phyloP scores from a whole-genome alignment of 2,888 invertebrate genomes.

The Lasioglossum morio region DNA sequence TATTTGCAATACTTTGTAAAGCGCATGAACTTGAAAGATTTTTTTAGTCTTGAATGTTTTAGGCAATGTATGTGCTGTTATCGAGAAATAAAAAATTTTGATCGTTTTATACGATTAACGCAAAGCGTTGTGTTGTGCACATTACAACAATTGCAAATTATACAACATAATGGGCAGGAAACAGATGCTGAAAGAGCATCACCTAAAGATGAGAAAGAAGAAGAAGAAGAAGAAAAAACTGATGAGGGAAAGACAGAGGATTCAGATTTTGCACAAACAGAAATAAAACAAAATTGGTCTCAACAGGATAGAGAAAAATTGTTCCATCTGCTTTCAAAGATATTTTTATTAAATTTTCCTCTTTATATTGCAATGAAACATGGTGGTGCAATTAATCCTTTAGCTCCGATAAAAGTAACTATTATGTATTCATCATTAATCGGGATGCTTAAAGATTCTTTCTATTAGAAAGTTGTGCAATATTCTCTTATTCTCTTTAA shows the following conservation, averaged over 20 bases:
- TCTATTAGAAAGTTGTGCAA: slow-evolving; percentile 12
- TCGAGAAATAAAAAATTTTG: slow-evolving; percentile 96
- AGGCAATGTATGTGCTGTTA: slow-evolving; percentile 98
- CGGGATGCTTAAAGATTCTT: background rate
- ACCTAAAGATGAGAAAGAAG: slow-evolving; percentile 79
- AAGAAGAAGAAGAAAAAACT: slow-evolving; percentile 81
- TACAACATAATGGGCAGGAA: slow-evolving; percentile 84
- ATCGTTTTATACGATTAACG: slow-evolving; percentile 94
- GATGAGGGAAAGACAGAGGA: slow-evolving; percentile 72
- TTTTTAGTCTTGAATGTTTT: slow-evolving; percentile 27
- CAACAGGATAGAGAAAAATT: slow-evolving; percentile 95
- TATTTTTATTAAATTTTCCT: slow-evolving; percentile 95
- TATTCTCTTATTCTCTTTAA: slow-evolving; percentile 72
- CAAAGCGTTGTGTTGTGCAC: slow-evolving; percentile 94
- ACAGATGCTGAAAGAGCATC: slow-evolving; percentile 79
- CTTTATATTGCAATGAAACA: slow-evolving; percentile 95
- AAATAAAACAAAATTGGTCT: slow-evolving; percentile 86
- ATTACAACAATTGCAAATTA: slow-evolving; percentile 92
- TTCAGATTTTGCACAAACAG: slow-evolving; percentile 67
- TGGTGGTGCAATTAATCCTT: slow-evolving; percentile 86
- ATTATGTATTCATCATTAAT: background rate
- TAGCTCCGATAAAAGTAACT: slow-evolving; percentile 82
- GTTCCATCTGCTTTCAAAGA: slow-evolving; percentile 94
- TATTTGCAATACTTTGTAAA: background rate
- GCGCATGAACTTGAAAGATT: background rate